Percentiles rank a stretch among this genome's conserved stretches.
Conservation (phyloP, 2,797 vertebrate genomes). For the Crenichthys baileyi region DNA sequence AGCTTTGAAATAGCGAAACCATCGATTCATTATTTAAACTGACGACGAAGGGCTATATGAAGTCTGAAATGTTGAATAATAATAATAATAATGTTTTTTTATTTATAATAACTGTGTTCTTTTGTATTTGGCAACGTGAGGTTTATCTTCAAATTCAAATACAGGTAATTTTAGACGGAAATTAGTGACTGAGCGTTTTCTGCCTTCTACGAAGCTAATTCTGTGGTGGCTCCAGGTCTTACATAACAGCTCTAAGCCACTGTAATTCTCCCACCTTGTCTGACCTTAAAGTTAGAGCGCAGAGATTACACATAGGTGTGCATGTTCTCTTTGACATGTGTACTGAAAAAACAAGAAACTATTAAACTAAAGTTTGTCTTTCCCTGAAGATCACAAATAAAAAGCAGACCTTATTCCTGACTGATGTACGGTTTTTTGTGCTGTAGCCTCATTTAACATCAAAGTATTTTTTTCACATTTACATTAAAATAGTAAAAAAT, state of each 20-base stretch:
- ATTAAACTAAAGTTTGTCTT: background rate
- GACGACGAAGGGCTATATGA: background rate
- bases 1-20: background rate
- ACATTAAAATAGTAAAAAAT: background rate
- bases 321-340: conserved; percentile 11
- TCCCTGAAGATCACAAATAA: background rate
- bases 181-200: conserved; percentile 1
- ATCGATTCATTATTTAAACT: background rate
- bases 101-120: background rate
- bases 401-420: background rate
- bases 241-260: conserved; percentile 62
- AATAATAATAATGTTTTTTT: background rate
- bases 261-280: conserved; percentile 44
- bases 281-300: conserved; percentile 54
- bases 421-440: background rate
- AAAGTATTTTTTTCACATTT: background rate
- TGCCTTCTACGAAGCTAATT: conserved; percentile 35
- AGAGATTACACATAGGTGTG: conserved; percentile 45
- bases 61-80: background rate
- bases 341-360: background rate
- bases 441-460: background rate
- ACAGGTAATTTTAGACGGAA: background rate
- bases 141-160: background rate
- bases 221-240: conserved; percentile 37
- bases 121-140: background rate